Conservation (phyloP, 2,113 vertebrate genomes). For the Pelvicachromis taeniatus region DNA sequence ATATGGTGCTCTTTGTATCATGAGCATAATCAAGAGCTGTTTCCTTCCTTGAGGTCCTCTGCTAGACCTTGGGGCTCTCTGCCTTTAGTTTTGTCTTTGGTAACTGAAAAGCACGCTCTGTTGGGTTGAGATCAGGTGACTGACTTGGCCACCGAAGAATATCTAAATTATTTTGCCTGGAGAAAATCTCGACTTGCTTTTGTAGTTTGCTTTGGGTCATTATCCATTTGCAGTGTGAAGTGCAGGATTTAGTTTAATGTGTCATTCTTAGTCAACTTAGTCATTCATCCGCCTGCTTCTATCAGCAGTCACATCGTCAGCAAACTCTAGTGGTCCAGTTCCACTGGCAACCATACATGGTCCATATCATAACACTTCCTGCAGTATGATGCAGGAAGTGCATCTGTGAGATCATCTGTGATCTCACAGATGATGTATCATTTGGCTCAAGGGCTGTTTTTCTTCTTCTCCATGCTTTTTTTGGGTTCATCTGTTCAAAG, state of each 20-base stretch:
- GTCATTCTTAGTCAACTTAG: too few relatives aligned
- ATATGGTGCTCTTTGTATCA: not conserved
- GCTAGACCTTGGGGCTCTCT: not conserved
- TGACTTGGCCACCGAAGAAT: not conserved
- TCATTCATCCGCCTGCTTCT: not conserved
- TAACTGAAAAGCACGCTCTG: not conserved
- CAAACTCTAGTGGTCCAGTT: not conserved
- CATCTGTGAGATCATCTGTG: too few relatives aligned
- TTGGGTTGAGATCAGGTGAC: not conserved
- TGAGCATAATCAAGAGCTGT: not conserved
- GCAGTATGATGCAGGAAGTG: too few relatives aligned
- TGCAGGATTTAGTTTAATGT: not conserved
- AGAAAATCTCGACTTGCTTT: not conserved
- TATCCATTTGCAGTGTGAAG: not conserved
- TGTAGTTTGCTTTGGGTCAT: not conserved
- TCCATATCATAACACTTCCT: not conserved
- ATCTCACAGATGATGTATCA: not conserved
- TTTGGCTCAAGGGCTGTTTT: not conserved
- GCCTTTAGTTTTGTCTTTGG: not conserved
- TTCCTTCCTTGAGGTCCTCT: not conserved
- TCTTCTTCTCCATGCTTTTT: not conserved
- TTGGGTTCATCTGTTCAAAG: not conserved
- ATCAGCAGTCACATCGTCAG: not conserved
- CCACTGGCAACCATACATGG: not conserved
- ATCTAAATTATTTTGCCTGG: not conserved